These are phyloP conservation scores for Corapipo altera DNA, from an alignment of 2,113 vertebrate genomes.

Conservation along the genomic window DNA sequence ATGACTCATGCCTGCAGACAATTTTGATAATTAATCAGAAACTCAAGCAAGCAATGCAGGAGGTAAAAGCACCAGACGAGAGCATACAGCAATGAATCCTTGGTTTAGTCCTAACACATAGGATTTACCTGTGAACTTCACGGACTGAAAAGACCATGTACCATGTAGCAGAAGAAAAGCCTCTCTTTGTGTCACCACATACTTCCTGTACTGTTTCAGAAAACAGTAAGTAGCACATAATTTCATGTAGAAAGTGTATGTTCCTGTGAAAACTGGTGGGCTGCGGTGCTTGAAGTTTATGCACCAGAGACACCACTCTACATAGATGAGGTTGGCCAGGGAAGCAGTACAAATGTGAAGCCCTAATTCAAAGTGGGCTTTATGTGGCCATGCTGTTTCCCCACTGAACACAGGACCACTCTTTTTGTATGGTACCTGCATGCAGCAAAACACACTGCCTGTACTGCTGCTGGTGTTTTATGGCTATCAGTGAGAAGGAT, in stretches of 20 bases:
- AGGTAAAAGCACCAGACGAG: background rate
- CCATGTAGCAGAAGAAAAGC: background rate
- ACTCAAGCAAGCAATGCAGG: background rate
- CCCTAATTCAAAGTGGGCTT: background rate
- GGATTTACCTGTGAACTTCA: background rate
- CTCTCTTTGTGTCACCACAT: background rate
- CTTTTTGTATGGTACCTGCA: background rate
- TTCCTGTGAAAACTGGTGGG: background rate
- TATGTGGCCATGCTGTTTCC: background rate
- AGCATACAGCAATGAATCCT: background rate
- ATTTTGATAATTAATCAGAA: conserved; percentile 22
- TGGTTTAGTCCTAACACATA: background rate
- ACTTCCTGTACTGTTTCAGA: background rate
- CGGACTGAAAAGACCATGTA: background rate
- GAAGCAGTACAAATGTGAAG: background rate
- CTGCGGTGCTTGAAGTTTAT: background rate
- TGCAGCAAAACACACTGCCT: background rate
- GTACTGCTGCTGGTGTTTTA: background rate
- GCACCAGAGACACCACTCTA: background rate
- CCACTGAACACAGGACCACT: background rate
- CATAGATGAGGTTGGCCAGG: background rate
- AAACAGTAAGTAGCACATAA: background rate
- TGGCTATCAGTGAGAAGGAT: background rate
- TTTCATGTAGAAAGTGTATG: background rate
- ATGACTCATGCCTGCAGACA: background rate